Evolutionary conservation across 2,797 vertebrate species (phyloP), one percentile per base, ranked within the genome.

Genomic region (Lacerta viridis): DNA sequence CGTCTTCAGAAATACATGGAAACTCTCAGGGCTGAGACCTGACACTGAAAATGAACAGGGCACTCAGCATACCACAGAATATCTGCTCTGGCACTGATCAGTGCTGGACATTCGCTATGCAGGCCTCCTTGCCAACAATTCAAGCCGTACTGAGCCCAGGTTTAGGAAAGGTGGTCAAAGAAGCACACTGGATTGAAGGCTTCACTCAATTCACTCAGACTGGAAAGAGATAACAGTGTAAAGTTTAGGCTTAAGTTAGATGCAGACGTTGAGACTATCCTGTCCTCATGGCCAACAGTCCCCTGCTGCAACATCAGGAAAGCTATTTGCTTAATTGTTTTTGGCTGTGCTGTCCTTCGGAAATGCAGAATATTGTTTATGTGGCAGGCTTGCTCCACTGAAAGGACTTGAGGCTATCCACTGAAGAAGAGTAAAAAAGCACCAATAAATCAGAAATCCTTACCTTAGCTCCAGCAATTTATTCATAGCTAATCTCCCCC

Each of bases 381-480:
- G 46, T 23, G 15, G 33, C 6, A 23, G 84, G 13, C 64, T 79
- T 25, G 23, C 50, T 79, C 66, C 55, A 39, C 29, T 39, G 50
- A 88, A n/a, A 20, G 59, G 25, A 39, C 15, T 23, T 55, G 39
- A 39, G 39, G 3, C 39, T 39, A 39, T 39, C 39, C 39, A 39
- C 3, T 39, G 39, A 8, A 29, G 33, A 7, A 43, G 33, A 36
- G 25, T 11, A 29, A 15, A 39, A 39, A 39, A 39, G 39, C 39
- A 39, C 39, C 39, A 39, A 39, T 0, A 0, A 80, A 2, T 83
- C 0, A 0, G 17, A 1, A 20, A 84, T 43, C 10, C 76, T 83
- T 6, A 84, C 39, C 61, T 68, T n/a, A 7, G 75, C 87, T 23
- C 55, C 33, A n/a, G 36, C 29, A 68, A 83, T 15, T 81, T 33